Conservation (phyloP, 2,888 invertebrate species). For the Ennomos quercinarius region DNA sequence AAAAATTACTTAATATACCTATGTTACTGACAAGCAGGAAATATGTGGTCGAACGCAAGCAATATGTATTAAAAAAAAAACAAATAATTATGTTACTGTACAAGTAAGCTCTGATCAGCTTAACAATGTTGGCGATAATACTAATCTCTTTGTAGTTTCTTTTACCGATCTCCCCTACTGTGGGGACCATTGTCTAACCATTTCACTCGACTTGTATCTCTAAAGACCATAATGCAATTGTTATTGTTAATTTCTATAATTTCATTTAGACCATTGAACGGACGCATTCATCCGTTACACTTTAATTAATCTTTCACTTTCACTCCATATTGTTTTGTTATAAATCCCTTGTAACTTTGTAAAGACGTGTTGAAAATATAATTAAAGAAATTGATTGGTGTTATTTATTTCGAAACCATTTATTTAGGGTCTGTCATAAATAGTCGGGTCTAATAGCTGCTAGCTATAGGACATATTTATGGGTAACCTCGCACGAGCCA, state of each 20-base stretch:
- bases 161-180: slow-evolving; percentile 39
- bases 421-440: neutral
- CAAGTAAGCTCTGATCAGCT: slow-evolving; percentile 22
- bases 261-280: slow-evolving; percentile 54
- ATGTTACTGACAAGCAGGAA: too few species aligned
- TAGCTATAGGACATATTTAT: neutral
- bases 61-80: neutral
- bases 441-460: neutral
- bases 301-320: slow-evolving; percentile 70
- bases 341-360: slow-evolving; percentile 26
- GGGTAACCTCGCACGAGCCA: too few species aligned
- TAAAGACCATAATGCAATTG: slow-evolving; percentile 51
- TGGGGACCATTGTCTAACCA: slow-evolving; percentile 59
- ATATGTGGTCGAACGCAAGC: too few species aligned
- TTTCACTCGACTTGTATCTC: slow-evolving; percentile 52
- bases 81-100: slow-evolving; percentile 3
- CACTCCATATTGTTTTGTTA: slow-evolving; percentile 50
- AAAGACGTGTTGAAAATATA: slow-evolving; percentile 25
- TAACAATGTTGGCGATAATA: slow-evolving; percentile 38
- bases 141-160: slow-evolving; percentile 42
- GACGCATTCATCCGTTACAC: slow-evolving; percentile 62
- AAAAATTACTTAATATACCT: too few species aligned
- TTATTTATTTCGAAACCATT: slow-evolving; percentile 18
- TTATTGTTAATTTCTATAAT: slow-evolving; percentile 52
- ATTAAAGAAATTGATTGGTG: slow-evolving; percentile 30